Conservation (phyloP, 2,797 vertebrate species). For the Coendou prehensilis region DNA sequence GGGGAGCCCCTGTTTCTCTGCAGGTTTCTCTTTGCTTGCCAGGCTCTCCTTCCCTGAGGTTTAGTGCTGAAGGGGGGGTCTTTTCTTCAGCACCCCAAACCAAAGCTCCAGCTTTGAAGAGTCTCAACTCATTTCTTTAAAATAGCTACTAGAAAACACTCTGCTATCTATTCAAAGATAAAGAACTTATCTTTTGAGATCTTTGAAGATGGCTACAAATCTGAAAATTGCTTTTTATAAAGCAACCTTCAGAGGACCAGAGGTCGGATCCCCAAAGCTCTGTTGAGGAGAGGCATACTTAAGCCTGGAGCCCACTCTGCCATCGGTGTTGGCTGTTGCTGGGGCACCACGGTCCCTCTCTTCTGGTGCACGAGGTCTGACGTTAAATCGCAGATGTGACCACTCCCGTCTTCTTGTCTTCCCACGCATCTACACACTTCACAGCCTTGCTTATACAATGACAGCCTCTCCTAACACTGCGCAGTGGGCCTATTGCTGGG, state of each 20-base stretch:
- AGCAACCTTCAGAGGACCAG: background rate
- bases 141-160: slow-evolving; percentile 7
- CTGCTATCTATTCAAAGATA: background rate
- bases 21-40: slow-evolving; percentile 48
- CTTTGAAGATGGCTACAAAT: background rate
- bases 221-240: slow-evolving; percentile 61
- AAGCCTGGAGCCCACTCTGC: background rate
- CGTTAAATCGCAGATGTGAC: background rate
- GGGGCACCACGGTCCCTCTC: background rate
- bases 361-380: background rate
- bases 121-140: slow-evolving; percentile 54
- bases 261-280: background rate
- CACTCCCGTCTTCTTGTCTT: background rate
- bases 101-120: slow-evolving; percentile 12
- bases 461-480: slow-evolving; percentile 21
- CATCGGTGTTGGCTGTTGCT: background rate
- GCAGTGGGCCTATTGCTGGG: background rate
- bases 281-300: background rate
- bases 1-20: slow-evolving; percentile 64
- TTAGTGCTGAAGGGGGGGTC: background rate
- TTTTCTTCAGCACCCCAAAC: background rate
- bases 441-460: background rate
- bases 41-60: background rate
- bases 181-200: slow-evolving; percentile 35
- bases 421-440: background rate